Conservation (phyloP, 2,113 vertebrate genomes). For the Micromys minutus region DNA sequence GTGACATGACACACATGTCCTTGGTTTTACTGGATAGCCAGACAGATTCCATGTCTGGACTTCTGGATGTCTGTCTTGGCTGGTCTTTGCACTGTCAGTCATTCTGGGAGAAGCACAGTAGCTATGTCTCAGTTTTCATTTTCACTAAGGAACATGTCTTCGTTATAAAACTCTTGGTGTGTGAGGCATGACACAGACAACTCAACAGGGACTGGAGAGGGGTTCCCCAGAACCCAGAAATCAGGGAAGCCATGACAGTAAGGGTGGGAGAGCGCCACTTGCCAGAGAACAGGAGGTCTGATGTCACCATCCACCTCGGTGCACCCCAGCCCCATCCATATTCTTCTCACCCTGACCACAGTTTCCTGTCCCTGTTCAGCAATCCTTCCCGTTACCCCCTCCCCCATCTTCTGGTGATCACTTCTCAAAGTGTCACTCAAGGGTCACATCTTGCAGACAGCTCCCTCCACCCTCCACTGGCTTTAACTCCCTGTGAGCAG, state of each 20-base stretch:
- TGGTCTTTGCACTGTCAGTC: not conserved
- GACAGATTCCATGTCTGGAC: not conserved
- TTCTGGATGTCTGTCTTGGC: too few relatives aligned
- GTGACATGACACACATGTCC: not conserved
- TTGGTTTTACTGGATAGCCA: not conserved
- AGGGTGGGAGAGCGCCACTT: not conserved
- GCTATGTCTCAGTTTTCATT: not conserved
- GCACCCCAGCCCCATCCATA: not conserved
- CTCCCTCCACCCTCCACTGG: not conserved
- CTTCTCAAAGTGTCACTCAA: not conserved
- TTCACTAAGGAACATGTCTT: not conserved
- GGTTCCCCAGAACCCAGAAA: not conserved
- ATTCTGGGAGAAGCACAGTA: not conserved
- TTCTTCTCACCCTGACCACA: not conserved
- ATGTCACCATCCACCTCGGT: not conserved
- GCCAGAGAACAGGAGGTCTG: not conserved
- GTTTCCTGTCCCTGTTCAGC: not conserved
- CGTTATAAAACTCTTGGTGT: not conserved
- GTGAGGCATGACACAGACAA: too few relatives aligned
- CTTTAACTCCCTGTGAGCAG: not conserved
- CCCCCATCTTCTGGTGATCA: not conserved
- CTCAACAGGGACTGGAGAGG: not conserved
- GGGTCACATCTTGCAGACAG: not conserved
- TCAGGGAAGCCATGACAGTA: not conserved
- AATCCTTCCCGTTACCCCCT: not conserved